Base-by-base conservation (phyloP, 2,888 invertebrate species). In the Hylaea fasciaria region DNA sequence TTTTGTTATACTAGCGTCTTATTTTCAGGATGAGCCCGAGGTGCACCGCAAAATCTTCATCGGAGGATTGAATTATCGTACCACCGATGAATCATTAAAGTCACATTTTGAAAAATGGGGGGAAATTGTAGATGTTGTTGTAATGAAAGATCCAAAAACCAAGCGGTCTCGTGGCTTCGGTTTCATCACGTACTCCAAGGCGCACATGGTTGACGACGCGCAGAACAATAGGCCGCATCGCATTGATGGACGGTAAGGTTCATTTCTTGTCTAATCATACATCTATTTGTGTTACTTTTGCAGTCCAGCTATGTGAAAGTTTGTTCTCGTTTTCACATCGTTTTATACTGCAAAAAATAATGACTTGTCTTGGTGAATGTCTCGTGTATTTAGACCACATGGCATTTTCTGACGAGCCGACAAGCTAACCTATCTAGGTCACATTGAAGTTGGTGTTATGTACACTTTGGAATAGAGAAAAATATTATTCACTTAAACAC, bases 31-130 rank as follows among this genome's bases (percentile, higher is more conserved):
- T 70, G 96, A 96, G 84, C 96, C 96, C 0, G 97, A 97, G 86
- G 96, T 97, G 72, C 96, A 97, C 80, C 94, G 98, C 44, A 99
- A 99, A 86, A 93, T 99, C 60, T 99, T 99, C 81, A 98, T 99
- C 80, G 99, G 98, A 43, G 98, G 98, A 13, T 90, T 99, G 37
- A 98, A 98, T 85, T 98, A 98, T 83, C 95, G 97, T 66, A 98
- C 98, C 2, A 97, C 97, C 0, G 98, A 98, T 77, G 98, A 98
- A 57, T 97, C 97, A 0, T 85, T 99, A 9, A 98, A 98, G 83
- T 94, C 95, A n/a, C 98, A 98, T 90, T 99, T 98, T 84, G 97
- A 97, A 78, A 96, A 98, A 94, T 99, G 97, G 97, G 99, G 99
- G 32, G 97, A 98, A 86, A 97, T 98, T 68, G 97, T 98, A 0